Base-by-base conservation (phyloP, 2,888 invertebrate genomes). In the Thereva nobilitata region DNA sequence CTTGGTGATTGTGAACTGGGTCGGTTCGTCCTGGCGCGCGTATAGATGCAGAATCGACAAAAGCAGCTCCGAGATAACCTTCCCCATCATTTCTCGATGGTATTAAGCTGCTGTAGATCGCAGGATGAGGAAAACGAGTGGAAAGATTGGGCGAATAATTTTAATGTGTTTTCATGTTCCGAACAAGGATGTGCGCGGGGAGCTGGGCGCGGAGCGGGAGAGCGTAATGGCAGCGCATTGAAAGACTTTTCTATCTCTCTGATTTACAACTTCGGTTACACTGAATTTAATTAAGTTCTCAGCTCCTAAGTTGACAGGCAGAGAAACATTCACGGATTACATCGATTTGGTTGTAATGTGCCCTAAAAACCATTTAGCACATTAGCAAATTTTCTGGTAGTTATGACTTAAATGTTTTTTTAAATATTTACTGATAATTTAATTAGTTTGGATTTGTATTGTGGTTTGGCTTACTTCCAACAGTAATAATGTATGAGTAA, bases 281-380 rank as follows among this genome's bases (percentile, higher is more conserved):
- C 44, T 44, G 44, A 56, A 56, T 56, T 56, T 56, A 56, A 56
- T 56, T 55, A 55, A 55, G 55, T 56, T 56, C 44, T 44, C 56
- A n/a, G 5, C 9, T 10, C 34, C 38, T 12, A n/a, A 9, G 5
- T 9, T 8, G 3, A n/a, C 23, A n/a, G 40, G 23, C 23, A 23
- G 1, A 23, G 23, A 23, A 23, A 23, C 23, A 23, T 23, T 23
- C 23, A 23, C 23, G 23, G 23, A 23, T 23, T 23, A 23, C 23
- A 23, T 23, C 23, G 23, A 23, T 23, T 23, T 23, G 23, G 23
- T 23, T 23, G 23, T 23, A 23, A 23, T 23, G 23, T 23, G 23
- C 23, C 23, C 23, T 23, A 23, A 23, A 23, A 23, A 23, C 23
- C 23, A 23, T 23, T 23, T 23, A 23, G 23, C 23, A 23, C 23